These are phyloP conservation scores for Meloe dianella DNA, from an alignment of 2,888 invertebrate genomes.

Conservation along the genomic window DNA sequence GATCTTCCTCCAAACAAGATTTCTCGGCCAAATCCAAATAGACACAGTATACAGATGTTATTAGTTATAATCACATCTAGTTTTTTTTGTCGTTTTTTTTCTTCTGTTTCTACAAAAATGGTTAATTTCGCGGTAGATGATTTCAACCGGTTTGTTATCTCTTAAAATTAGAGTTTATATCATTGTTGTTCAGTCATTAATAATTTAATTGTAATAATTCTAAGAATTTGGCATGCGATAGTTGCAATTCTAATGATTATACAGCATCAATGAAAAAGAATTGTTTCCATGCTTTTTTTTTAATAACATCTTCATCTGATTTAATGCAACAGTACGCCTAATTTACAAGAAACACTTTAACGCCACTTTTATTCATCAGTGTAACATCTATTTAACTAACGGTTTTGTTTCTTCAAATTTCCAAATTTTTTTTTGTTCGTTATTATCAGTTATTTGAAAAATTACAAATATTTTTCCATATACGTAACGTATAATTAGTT, in stretches of 20 bases:
- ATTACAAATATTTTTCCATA: slow-evolving; percentile 17
- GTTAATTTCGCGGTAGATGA: too few relatives aligned
- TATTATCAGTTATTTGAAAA: slow-evolving; percentile 9
- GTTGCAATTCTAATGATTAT: background rate
- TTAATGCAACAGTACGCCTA: background rate
- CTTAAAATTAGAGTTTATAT: too few relatives aligned
- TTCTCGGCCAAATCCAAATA: too few relatives aligned
- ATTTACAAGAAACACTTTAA: background rate
- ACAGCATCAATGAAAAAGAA: background rate
- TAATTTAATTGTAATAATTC: background rate
- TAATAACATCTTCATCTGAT: background rate
- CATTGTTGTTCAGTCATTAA: too few relatives aligned
- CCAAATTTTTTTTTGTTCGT: background rate
- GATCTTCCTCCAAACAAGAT: too few relatives aligned
- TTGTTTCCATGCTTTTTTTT: background rate
- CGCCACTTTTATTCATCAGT: background rate
- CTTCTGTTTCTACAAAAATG: too few relatives aligned
- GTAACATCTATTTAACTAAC: background rate
- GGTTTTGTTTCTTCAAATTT: background rate
- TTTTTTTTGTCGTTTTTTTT: too few relatives aligned
- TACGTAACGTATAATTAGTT: slow-evolving; percentile 52
- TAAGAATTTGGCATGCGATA: background rate
- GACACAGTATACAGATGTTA: too few relatives aligned
- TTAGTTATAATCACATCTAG: too few relatives aligned
- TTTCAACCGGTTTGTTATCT: too few relatives aligned